phyloP scores from a whole-genome alignment of 2,888 invertebrate species.

The Dasysyrphus tricinctus region DNA sequence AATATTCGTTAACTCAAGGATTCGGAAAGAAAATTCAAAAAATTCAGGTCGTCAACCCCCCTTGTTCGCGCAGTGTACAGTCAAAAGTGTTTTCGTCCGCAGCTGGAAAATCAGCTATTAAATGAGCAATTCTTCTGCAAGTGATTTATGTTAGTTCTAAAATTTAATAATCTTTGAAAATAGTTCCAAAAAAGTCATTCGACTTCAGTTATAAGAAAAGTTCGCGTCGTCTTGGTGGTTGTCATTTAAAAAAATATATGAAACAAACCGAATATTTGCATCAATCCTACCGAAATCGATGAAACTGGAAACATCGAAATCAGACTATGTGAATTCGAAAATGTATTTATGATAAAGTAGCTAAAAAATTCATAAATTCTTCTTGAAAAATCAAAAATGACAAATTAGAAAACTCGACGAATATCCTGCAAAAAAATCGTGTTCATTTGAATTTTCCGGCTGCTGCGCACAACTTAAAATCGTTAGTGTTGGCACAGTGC shows the following conservation, averaged over 20 bases:
- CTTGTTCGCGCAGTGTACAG: constrained; percentile 51
- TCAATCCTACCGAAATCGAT: constrained; percentile 20
- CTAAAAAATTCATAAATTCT: not conserved
- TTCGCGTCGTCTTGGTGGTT: not conserved
- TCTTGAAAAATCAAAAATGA: constrained; percentile 29
- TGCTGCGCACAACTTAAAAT: constrained; percentile 60
- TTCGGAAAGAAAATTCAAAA: constrained; percentile 36
- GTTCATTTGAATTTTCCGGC: constrained; percentile 48
- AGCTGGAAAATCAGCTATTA: constrained; percentile 31
- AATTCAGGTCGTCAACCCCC: constrained; percentile 67
- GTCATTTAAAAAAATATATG: not conserved
- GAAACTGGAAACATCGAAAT: constrained; percentile 3
- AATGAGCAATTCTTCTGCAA: constrained; percentile 32
- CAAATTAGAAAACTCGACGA: constrained; percentile 12
- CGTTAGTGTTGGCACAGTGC: constrained; percentile 57
- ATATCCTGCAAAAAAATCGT: constrained; percentile 39
- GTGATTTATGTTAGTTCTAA: not conserved
- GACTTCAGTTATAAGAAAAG: not conserved
- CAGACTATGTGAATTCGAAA: constrained; percentile 4
- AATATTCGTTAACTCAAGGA: constrained; percentile 10
- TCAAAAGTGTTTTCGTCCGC: constrained; percentile 50
- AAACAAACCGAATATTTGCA: not conserved
- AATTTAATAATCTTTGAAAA: not conserved
- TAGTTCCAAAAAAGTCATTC: not conserved
- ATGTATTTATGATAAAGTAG: constrained; percentile 1